Base-by-base conservation (phyloP, 2,888 invertebrate species). In the Julus scanicus region DNA sequence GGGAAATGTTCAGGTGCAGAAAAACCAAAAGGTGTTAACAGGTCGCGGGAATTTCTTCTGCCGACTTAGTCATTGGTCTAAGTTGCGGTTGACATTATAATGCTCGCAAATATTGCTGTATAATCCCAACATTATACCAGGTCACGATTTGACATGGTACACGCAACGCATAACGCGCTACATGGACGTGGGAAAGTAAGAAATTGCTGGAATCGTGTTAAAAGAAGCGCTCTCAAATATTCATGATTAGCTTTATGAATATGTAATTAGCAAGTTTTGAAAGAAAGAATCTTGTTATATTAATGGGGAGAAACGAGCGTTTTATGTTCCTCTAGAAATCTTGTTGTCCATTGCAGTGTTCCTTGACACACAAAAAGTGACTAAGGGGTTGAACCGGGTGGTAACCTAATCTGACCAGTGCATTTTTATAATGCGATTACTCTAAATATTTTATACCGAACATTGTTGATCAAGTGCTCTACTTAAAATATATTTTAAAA, bases 31-130 rank as follows among this genome's bases (percentile, higher is more conserved):
- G 80, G 80, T 80, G 80, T 80, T 80, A 71, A 71, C 80, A 80
- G 37, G 80, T 37, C 80, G 71, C 71, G 71, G 71, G 71, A 71
- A 71, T 71, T 71, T 71, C 71, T 71, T 71, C 8, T 20, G 20
- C 71, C 71, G 71, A 71, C 71, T 71, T 71, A 71, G 71, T 71
- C 71, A 71, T 71, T 71, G 71, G 71, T 71, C 71, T 71, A n/a
- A 71, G 8, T 8, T 71, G 71, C 29, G 71, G 71, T 71, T 71
- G 71, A 71, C 71, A 71, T 71, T 71, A n/a, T 71, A 20, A 71
- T 71, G 71, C 71, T 71, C n/a, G 71, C 20, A 29, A 71, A 71
- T 71, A 71, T 71, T 20, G 71, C 71, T 29, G 71, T 20, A 71
- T 71, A 71, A 71, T 71, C 71, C 71, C 6, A 71, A 71, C 71